Conservation (phyloP, 2,797 vertebrate genomes). For the Enteromius fasciolatus region DNA sequence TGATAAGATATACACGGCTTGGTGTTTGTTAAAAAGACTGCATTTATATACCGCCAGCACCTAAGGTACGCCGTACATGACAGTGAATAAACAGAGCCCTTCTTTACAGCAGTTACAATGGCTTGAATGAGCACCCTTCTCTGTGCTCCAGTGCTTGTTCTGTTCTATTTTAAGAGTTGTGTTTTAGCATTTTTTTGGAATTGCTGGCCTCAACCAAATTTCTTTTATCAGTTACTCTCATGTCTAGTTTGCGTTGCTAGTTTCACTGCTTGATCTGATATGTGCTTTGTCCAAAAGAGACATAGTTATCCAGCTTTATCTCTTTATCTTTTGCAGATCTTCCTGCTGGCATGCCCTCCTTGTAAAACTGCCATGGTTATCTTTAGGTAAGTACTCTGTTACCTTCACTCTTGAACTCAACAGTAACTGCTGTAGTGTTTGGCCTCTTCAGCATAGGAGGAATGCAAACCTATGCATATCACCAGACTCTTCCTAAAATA, state of each 20-base stretch:
- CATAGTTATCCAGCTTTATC: slow-evolving; percentile 26
- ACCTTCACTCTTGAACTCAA: background rate
- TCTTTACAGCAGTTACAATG: background rate
- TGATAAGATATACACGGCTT: no score
- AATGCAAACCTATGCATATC: slow-evolving; percentile 15
- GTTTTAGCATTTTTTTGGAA: background rate
- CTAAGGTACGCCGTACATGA: background rate
- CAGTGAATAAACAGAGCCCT: background rate
- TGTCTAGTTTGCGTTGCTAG: background rate
- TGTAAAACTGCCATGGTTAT: slow-evolving; percentile 87
- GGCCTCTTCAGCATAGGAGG: background rate
- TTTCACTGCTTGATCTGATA: background rate
- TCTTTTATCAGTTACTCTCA: background rate
- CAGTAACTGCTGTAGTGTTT: background rate
- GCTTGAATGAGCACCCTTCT: background rate
- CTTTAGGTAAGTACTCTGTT: slow-evolving; percentile 85
- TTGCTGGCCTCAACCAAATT: background rate
- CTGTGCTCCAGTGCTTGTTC: background rate
- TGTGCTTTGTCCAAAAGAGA: background rate
- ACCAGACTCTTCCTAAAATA: slow-evolving; percentile 46
- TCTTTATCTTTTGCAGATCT: slow-evolving; percentile 84
- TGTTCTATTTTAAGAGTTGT: background rate
- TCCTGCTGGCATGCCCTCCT: slow-evolving; percentile 94
- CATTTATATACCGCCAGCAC: background rate
- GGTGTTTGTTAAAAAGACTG: background rate